A percentile compares a stretch with the other conserved stretches of the same genome.
These are phyloP conservation scores for Hypercompe scribonia DNA, from an alignment of 2,888 invertebrate species.

Conservation along the genomic window DNA sequence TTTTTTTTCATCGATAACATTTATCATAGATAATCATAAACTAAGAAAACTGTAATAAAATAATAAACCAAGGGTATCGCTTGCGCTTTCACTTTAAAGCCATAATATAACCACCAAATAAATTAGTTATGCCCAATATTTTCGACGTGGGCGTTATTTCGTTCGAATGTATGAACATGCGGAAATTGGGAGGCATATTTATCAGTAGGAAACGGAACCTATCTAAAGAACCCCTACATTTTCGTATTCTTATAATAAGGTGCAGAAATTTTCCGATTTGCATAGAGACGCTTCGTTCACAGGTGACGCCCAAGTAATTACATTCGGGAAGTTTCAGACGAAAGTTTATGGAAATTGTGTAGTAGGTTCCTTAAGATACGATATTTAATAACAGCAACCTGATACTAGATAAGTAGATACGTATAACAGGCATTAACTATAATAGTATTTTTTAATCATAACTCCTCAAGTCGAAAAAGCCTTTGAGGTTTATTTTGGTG, in stretches of 20 bases:
- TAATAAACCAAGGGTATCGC: slow-evolving; percentile 24
- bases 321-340: slow-evolving; percentile 75
- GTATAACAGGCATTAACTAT: slow-evolving; percentile 16
- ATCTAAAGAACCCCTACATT: slow-evolving; percentile 65
- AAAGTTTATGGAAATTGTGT: slow-evolving; percentile 77
- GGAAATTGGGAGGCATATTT: slow-evolving; percentile 83
- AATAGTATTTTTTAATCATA: too few species aligned
- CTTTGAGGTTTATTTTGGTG: background rate
- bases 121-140: slow-evolving; percentile 83
- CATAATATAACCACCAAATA: slow-evolving; percentile 66
- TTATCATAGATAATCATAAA: background rate
- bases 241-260: slow-evolving; percentile 80
- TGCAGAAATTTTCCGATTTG: slow-evolving; percentile 81
- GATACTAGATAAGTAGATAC: slow-evolving; percentile 21
- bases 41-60: background rate
- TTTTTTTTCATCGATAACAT: too few species aligned
- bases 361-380: slow-evolving; percentile 58
- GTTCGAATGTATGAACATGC: slow-evolving; percentile 71
- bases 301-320: slow-evolving; percentile 84
- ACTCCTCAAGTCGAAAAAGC: too few species aligned
- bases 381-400: slow-evolving; percentile 48
- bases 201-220: slow-evolving; percentile 78
- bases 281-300: slow-evolving; percentile 78
- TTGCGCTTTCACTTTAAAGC: slow-evolving; percentile 7
- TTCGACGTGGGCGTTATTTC: slow-evolving; percentile 82